Conservation (phyloP, 2,888 invertebrate genomes). For the Nasonovia ribisnigri region DNA sequence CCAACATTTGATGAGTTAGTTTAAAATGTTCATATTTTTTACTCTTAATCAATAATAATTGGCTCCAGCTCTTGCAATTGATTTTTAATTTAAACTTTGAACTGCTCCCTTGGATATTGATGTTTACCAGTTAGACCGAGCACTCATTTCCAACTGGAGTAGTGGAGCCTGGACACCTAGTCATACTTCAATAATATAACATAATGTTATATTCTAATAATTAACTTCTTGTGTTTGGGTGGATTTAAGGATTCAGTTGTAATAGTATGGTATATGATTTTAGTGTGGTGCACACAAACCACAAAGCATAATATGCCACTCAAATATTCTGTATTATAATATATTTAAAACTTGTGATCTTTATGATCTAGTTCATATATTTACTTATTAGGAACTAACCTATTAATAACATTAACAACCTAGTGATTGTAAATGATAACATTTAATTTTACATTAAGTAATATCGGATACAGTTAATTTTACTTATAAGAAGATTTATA, state of each 20-base stretch:
- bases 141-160: too few relatives aligned
- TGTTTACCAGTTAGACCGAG: too few relatives aligned
- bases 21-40: too few relatives aligned
- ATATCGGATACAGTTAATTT: conserved; percentile 4
- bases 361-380: neutral
- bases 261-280: neutral
- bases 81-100: too few relatives aligned
- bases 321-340: neutral
- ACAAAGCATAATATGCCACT: neutral
- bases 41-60: too few relatives aligned
- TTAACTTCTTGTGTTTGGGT: too few relatives aligned
- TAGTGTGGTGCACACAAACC: neutral
- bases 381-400: neutral
- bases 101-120: too few relatives aligned
- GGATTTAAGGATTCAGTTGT: neutral
- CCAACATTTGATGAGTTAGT: too few relatives aligned
- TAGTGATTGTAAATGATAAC: neutral
- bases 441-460: conserved; percentile 34
- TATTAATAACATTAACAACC: neutral
- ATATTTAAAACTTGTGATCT: neutral
- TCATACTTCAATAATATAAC: too few relatives aligned
- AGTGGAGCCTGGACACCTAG: too few relatives aligned
- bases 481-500: neutral
- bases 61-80: too few relatives aligned
- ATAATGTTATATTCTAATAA: too few relatives aligned